Evolutionary conservation across 2,888 invertebrate genomes (phyloP).

Genomic region (Frankliniella intonsa): DNA sequence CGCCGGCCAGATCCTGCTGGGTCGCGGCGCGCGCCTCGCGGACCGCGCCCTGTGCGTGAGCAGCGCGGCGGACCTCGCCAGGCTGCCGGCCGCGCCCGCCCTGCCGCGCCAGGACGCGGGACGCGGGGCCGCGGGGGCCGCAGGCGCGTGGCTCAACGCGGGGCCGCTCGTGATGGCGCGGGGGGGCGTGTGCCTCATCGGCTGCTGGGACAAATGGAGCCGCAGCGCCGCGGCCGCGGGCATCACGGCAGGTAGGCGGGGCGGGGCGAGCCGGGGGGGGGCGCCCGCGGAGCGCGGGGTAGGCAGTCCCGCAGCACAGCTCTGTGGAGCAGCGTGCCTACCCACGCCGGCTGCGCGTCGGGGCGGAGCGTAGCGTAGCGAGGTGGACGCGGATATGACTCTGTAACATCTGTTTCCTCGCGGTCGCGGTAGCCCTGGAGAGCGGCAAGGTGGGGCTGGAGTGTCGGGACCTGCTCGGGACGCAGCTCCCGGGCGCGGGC

Average conservation of each 20-base stretch:
- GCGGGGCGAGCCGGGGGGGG: too few relatives aligned
- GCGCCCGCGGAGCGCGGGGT: too few relatives aligned
- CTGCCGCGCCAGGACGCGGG: not conserved
- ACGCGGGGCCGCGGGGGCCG: slow-evolving; percentile 28
- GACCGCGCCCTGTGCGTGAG: slow-evolving; percentile 32
- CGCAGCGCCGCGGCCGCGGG: slow-evolving; percentile 27
- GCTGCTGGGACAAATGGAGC: slow-evolving; percentile 44
- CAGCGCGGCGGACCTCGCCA: slow-evolving; percentile 29
- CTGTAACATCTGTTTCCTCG: not conserved
- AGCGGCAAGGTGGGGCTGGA: slow-evolving; percentile 38
- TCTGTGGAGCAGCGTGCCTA: too few relatives aligned
- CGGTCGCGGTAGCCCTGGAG: slow-evolving; percentile 38
- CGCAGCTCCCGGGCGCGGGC: not conserved
- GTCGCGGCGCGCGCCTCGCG: slow-evolving; percentile 32
- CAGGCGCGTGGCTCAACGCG: slow-evolving; percentile 43
- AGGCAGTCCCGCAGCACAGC: too few relatives aligned
- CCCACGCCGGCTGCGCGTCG: too few relatives aligned
- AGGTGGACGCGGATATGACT: not conserved
- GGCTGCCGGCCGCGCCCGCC: not conserved
- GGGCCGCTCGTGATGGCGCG: slow-evolving; percentile 45
- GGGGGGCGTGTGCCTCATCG: slow-evolving; percentile 46
- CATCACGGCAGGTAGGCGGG: slow-evolving; percentile 29
- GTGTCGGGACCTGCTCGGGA: slow-evolving; percentile 4
- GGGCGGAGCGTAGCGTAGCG: too few relatives aligned
- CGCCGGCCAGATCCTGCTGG: slow-evolving; percentile 32